phyloP scores from a whole-genome alignment of 2,113 vertebrate species.

The Corydoras maculifer region DNA sequence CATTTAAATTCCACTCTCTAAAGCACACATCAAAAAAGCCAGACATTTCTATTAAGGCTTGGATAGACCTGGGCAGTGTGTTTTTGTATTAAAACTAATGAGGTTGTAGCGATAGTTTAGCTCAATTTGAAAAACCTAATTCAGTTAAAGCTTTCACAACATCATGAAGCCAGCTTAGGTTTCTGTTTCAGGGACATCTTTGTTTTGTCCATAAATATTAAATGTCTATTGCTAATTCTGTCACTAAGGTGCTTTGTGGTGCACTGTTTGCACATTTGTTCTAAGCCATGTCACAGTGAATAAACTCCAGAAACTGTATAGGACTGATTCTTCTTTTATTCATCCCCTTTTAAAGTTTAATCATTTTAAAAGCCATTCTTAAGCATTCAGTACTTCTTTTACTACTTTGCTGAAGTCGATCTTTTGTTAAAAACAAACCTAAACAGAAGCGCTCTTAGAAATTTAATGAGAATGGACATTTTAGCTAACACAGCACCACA shows the following conservation, averaged over 20 bases:
- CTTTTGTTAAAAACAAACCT: neutral
- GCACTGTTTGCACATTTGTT: constrained; percentile 5
- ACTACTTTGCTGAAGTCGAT: neutral
- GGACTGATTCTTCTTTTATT: neutral
- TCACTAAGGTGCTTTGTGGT: too few relatives aligned
- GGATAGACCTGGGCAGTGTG: neutral
- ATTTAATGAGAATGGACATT: neutral
- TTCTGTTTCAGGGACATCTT: too few relatives aligned
- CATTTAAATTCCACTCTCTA: neutral
- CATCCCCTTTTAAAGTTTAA: neutral
- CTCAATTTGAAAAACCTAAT: neutral
- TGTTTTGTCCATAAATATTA: too few relatives aligned
- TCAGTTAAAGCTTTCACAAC: neutral
- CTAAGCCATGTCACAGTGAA: constrained; percentile 20
- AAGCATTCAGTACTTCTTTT: neutral
- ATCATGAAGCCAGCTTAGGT: neutral
- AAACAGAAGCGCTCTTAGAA: neutral
- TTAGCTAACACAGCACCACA: neutral
- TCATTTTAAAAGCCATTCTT: neutral
- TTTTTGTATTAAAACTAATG: neutral
- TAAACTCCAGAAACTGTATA: constrained; percentile 8
- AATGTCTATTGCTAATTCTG: too few relatives aligned
- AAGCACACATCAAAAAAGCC: constrained; percentile 10
- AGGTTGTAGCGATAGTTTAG: neutral
- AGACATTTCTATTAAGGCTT: constrained; percentile 26